Conservation (phyloP, 1,140 invertebrate species). For the Drosophila nigrodunni region DNA sequence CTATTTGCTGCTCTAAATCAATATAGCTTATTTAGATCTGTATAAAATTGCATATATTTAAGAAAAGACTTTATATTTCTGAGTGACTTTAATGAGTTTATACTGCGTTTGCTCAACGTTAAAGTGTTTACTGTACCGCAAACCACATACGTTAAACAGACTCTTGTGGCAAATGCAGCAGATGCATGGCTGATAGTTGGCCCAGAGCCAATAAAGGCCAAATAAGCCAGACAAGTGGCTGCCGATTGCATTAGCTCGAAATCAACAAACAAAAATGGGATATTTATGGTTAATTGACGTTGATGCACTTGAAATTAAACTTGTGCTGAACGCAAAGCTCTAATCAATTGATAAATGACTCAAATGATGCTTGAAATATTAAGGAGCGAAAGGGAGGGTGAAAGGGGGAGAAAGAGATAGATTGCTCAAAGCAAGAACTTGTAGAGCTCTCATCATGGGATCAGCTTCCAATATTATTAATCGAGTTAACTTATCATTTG, state of each 20-base stretch:
- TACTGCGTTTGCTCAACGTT: background rate
- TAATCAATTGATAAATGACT: conserved; percentile 19
- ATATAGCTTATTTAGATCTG: no score
- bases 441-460: conserved; percentile 1
- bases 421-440: conserved; percentile 3
- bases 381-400: background rate
- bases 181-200: conserved; percentile 17
- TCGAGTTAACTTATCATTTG: conserved; percentile 58
- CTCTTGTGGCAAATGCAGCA: conserved; percentile 21
- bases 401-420: background rate
- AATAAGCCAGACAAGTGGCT: conserved; percentile 46
- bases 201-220: background rate
- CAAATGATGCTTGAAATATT: conserved; percentile 18
- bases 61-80: no score
- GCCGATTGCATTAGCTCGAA: conserved; percentile 42
- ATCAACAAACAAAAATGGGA: background rate
- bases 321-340: conserved; percentile 5
- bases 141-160: conserved; percentile 12
- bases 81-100: background rate
- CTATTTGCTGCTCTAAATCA: no score
- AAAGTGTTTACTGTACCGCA: conserved; percentile 1
- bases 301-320: conserved; percentile 22
- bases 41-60: no score
- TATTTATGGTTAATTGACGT: conserved; percentile 60
- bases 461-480: conserved; percentile 42